These are phyloP conservation scores for Microdon myrmicae DNA, from an alignment of 2,888 invertebrate species.

Conservation along the genomic window DNA sequence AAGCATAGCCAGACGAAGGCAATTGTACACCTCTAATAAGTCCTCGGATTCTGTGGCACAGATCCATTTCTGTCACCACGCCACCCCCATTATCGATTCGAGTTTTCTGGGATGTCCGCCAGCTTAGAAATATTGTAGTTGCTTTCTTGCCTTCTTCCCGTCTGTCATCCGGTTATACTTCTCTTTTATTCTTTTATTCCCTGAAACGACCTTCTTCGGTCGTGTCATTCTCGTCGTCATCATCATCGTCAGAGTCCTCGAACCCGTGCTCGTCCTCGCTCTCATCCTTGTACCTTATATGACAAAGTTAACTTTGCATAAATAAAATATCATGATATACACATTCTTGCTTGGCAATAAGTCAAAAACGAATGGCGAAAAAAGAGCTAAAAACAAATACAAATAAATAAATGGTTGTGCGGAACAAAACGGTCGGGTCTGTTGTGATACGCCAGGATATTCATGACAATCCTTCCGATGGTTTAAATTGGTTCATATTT, in stretches of 20 bases:
- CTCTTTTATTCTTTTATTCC: conserved; percentile 14
- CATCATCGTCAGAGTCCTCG: conserved; percentile 21
- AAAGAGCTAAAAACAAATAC: background rate
- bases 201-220: conserved; percentile 35
- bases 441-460: conserved; percentile 29
- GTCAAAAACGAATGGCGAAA: conserved; percentile 24
- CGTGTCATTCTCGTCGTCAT: conserved; percentile 23
- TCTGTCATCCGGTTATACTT: conserved; percentile 10
- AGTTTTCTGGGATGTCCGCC: conserved; percentile 30
- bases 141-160: conserved; percentile 19
- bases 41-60: too few relatives aligned
- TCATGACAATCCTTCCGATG: conserved; percentile 48
- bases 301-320: conserved; percentile 46
- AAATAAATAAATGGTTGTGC: background rate
- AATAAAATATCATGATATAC: conserved; percentile 40
- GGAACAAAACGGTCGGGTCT: conserved; percentile 16
- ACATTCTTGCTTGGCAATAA: conserved; percentile 36
- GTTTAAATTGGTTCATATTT: conserved; percentile 47
- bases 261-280: too few relatives aligned
- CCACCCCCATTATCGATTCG: too few relatives aligned
- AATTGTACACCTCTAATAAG: too few relatives aligned
- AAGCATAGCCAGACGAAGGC: background rate
- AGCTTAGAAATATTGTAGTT: conserved; percentile 21
- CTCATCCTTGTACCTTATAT: too few relatives aligned
- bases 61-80: too few relatives aligned